Base-by-base conservation (phyloP, 2,797 vertebrate genomes). In the Crocidura indochinensis region DNA sequence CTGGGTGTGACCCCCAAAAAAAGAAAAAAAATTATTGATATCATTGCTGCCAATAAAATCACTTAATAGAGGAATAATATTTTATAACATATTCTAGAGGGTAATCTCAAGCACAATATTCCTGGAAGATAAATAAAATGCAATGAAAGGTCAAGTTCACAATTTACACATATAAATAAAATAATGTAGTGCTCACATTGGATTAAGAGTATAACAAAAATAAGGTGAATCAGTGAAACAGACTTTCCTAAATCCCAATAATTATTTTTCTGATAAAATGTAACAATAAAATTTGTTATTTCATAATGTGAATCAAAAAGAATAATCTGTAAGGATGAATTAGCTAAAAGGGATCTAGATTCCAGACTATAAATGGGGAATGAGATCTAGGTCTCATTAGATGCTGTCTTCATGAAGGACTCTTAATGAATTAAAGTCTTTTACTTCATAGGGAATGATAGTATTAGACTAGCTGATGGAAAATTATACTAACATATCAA, bases 391-490 rank as follows among this genome's bases (percentile, higher is more conserved):
- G 0, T 95, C 96, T 77, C 97, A 98, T 92, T 97, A 98, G 0
- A 97, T 97, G 0, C 75, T 14, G 0, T 97, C 96, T 0, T 97
- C 94, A 0, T 97, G 91, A 0, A 97, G 9, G 0, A 82, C 91
- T 0, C 74, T 69, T 0, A 91, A 0, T 89, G 97, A 98, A 0
- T 38, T 38, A 38, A 98, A 97, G 0, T 98, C 96, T 89, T 98
- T 98, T 0, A 98, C 96, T 0, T 97, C 0, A 96, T 98, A 0
- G 97, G 97, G 0, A 38, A 98, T 97, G 0, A 97, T 91, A 0
- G 98, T 98, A 98, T 98, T 74, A 98, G 97, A 0, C 98, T 98
- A 0, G 97, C 96, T 0, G 96, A 56, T 56, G 0, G 97, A 97
- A 0, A 98, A 98, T 0, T 97, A 98, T 0, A 97, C 97, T 1